Evolutionary conservation across 2,797 vertebrate species (phyloP), one percentile per base, ranked within the genome.

Genomic region (Anguilla marmorata): DNA sequence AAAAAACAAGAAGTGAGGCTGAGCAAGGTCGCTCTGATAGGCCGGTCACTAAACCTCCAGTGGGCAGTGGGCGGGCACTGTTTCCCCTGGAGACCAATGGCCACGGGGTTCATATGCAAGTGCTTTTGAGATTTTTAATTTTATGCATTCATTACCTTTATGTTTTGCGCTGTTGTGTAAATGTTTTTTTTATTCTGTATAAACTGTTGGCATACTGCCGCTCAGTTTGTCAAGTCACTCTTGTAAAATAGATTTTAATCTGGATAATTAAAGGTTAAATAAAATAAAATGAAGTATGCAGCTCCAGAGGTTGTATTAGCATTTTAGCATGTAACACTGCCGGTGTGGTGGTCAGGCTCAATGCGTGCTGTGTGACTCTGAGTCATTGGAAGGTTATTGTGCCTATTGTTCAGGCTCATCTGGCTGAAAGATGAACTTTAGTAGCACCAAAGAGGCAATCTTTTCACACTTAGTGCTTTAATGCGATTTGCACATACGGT

Each of bases 391-490:
- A 27, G n/a, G 41, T 27, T 52, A 33, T 19, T 50, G 66, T 74
- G 33, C 50, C 52, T 33, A 37, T 33, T 37, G 52, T 58, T 87
- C 80, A 24, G 11, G 72, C 48, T 24, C 72, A 74, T 24, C 76
- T 24, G 86, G 50, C 37, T 58, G 30, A 56, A 45, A 79, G 86
- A 45, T 79, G 16, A 19, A 80, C 86, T 86, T 74, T n/a, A 50
- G 58, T 69, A 63, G 27, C 27, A 86, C 16, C 37, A 66, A 52
- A 72, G 37, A 56, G 72, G 30, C 86, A 87, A 60, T 52, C 50
- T 80, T 50, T 80, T 87, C 52, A 58, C 69, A 79, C 48, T 79
- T 79, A 37, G 52, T 86, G 50, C 11, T 74, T 52, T 54, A 74
- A 50, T 79, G 63, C 74, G 27, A 74, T 82, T 74, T n/a, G 30